phyloP scores from a whole-genome alignment of 2,888 invertebrate genomes.

The Agrilus biguttatus region DNA sequence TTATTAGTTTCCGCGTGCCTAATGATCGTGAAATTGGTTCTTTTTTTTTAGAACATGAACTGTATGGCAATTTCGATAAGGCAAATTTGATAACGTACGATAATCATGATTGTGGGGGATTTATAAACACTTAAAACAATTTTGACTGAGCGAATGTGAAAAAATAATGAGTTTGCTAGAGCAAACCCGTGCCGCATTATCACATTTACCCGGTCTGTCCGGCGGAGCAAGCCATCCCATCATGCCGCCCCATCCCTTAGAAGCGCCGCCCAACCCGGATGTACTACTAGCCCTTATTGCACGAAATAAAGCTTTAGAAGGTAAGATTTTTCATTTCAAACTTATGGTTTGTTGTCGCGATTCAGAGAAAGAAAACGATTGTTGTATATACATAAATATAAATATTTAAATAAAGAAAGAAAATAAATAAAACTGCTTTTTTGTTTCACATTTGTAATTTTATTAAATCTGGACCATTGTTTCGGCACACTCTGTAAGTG shows the following conservation, averaged over 20 bases:
- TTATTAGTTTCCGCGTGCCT: too few relatives aligned
- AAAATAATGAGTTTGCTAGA: slow-evolving; percentile 28
- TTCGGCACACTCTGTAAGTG: too few relatives aligned
- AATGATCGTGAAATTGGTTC: neutral
- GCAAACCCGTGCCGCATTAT: slow-evolving; percentile 23
- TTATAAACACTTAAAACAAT: neutral
- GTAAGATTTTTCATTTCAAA: slow-evolving; percentile 35
- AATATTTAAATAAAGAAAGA: too few relatives aligned
- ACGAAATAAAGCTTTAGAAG: slow-evolving; percentile 79
- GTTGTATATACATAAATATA: too few relatives aligned
- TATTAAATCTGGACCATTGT: too few relatives aligned
- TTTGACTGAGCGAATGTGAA: neutral
- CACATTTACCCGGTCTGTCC: slow-evolving; percentile 26
- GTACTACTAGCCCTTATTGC: slow-evolving; percentile 71
- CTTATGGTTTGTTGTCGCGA: too few relatives aligned
- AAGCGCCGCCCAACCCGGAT: slow-evolving; percentile 62
- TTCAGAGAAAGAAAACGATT: too few relatives aligned
- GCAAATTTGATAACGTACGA: neutral
- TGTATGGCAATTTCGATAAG: neutral
- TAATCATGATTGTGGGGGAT: neutral
- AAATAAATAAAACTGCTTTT: too few relatives aligned
- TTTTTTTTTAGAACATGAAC: neutral
- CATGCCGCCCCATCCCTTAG: slow-evolving; percentile 30
- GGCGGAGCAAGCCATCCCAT: slow-evolving; percentile 23
- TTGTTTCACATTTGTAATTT: too few relatives aligned